phyloP scores from a whole-genome alignment of 1,140 invertebrate genomes.

The Lutraria rhynchaena region DNA sequence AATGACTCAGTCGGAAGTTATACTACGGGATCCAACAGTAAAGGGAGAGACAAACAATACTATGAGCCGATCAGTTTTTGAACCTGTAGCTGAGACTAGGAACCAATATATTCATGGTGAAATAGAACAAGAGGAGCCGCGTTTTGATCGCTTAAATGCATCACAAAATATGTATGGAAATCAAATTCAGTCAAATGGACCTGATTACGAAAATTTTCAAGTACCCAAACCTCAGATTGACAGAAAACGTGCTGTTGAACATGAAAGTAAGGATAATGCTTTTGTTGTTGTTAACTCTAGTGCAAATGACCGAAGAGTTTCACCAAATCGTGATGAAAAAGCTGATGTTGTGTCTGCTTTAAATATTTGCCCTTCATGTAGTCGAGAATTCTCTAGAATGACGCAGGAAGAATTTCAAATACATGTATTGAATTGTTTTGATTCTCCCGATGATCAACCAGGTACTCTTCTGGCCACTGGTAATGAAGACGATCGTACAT shows the following conservation, averaged over 20 bases:
- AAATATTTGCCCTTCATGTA: constrained; percentile 72
- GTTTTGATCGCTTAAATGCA: too few relatives aligned
- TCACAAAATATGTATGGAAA: too few relatives aligned
- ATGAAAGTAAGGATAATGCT: constrained; percentile 37
- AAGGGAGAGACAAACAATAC: not conserved
- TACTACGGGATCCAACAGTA: not conserved
- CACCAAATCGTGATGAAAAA: not conserved
- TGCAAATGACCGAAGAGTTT: not conserved
- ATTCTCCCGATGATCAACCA: constrained; percentile 58
- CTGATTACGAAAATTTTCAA: constrained; percentile 52
- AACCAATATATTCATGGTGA: too few relatives aligned
- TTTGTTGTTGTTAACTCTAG: constrained; percentile 1
- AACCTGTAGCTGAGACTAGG: not conserved
- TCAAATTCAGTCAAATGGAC: not conserved
- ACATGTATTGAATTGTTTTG: constrained; percentile 76
- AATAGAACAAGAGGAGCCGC: too few relatives aligned
- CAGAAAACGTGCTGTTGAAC: constrained; percentile 12
- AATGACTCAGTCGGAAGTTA: constrained; percentile 46
- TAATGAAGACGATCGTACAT: constrained; percentile 56
- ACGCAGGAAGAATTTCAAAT: constrained; percentile 74
- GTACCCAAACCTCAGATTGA: constrained; percentile 12
- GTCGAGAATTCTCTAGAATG: constrained; percentile 63
- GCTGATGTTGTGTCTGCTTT: constrained; percentile 8
- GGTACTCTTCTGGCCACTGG: constrained; percentile 55
- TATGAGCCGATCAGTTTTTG: constrained; percentile 6